Base-by-base conservation (phyloP, 1,140 invertebrate genomes). In the Ptiloglossa arizonensis region DNA sequence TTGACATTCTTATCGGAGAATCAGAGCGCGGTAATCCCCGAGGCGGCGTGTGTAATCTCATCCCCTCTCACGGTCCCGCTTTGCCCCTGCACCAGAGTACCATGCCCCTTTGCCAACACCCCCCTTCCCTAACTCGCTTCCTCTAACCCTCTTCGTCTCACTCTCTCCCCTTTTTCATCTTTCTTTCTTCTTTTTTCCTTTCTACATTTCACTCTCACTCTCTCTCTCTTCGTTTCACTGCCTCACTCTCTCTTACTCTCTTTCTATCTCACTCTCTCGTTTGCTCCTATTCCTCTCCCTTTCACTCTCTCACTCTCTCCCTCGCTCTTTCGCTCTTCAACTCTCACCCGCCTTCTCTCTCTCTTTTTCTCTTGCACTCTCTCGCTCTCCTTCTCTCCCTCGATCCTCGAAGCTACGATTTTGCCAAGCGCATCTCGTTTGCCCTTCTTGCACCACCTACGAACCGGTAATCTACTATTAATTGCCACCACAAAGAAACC, bases 401-500 rank as follows among this genome's bases (percentile, higher is more conserved):
- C 66, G 38, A 60, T 32, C 44, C 4, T 29, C 11, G 54, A 38
- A 38, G 32, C 5, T 19, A 11, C 44, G 62, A 54, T 54, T 64
- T 78, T 59, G 48, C 59, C 48, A 32, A 56, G 19, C 50, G 48
- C 76, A 38, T 48, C 44, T 73, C 70, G 56, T 80, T 86, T 64
- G 80, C 68, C 80, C 72, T 74, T 68, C 64, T 80, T 77, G 64
- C 85, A 63, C 54, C 82, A 68, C 59, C 41, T 62, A 76, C 77
- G 60, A 84, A 77, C 79, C 85, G 83, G 82, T 92, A 92, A 92
- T 92, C 90, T 91, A 89, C 89, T 89, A 92, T 92, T 92, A 92
- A 92, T 92, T 92, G 91, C 90, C 85, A 85, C 87, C 88, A 89
- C 90, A 91, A 91, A 91, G 89, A 89, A 89, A 88, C 78, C 85